Evolutionary conservation across 1,140 invertebrate species (phyloP), one percentile per base, ranked within the genome.

Genomic region (Halesus radiatus): DNA sequence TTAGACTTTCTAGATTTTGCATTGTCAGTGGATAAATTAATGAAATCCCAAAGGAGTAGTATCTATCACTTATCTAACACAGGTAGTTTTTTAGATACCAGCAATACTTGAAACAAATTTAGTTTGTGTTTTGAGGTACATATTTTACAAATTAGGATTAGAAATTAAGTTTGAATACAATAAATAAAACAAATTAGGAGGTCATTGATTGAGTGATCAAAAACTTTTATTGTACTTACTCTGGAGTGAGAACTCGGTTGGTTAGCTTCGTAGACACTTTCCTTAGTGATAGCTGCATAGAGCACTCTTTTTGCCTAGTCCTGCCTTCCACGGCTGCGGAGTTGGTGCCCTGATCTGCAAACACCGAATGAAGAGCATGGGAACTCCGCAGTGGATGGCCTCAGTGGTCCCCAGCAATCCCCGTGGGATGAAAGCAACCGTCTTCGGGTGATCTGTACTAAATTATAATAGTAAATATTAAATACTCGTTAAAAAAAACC

Each of bases 361-460:
- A 93, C 83, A 93, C 89, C 0, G 92, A 54, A 93, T 87, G n/a
- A 91, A 85, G 1, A 95, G 68, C 87, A 94, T 91, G 1, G 94
- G 94, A 20, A 93, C 90, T 1, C 92, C 93, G 3, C 88, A 88
- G 45, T 92, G 90, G 2, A 93, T 86, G 0, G 91, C 91, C 83
- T 95, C 94, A 0, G 91, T 90, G 62, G 91, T 86, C 8, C 94
- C 93, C 37, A 94, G 87, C 6, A 93, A 87, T 20, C 94, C 94
- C 0, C 93, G 94, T 2, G 91, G 91, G 15, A 95, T 87, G 84
- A 93, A 95, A 10, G 92, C 89, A 50, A 91, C 88, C 0, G 93
- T 88, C 78, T 93, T 93, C 3, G 90, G 89, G 86, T 95, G 93
- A 76, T 88, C 93, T 94, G 85, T 23, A 89, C 78, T 16, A 7